Evolutionary conservation across 2,888 invertebrate species (phyloP), one percentile per base, ranked within the genome.

Genomic region (Labia minor): DNA sequence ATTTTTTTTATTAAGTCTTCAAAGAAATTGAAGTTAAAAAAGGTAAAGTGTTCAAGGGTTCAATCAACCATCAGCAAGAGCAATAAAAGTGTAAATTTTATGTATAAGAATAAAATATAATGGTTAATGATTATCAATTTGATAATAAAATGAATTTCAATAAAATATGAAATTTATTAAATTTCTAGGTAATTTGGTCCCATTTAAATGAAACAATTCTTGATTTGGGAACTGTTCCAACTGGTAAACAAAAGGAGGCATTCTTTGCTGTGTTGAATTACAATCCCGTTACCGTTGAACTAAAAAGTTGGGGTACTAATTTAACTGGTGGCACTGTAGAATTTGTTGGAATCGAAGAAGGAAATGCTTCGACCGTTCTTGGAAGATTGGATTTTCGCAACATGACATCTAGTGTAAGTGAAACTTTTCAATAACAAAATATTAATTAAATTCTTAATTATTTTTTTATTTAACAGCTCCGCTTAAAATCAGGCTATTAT

Each of bases 231-330:
- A 80, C 84, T 67, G 80, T 89, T 69, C 83, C 86, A 71, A 81
- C 84, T 73, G 83, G 84, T 65, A 79, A 81, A 66, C 83, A 84
- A 72, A 86, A 87, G 73, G 86, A 86, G 72, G 85, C 90, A 72
- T 79, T 84, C 73, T 87, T 90, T 77, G 83, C 87, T 26, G 76
- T 91, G 37, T 80, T 85, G 71, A 92, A 92, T 78, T 82, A 84
- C 70, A 91, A 91, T 78, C 90, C 90, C 11, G 85, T 90, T 26
- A 82, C 84, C 72, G 83, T 91, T 72, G 81, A 82, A 68, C 74
- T 87, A 70, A 81, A 80, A 70, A 81, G 81, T 37, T 82, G 85
- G 79, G 81, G 82, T 62, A 82, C 83, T 3, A 85, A 86, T 71
- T 79, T 84, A 73, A 81, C 83, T 4, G 81, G 82, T 70, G 82